Evolutionary conservation across 2,888 invertebrate genomes (phyloP).

Genomic region (Caenorhabditis plicata): DNA sequence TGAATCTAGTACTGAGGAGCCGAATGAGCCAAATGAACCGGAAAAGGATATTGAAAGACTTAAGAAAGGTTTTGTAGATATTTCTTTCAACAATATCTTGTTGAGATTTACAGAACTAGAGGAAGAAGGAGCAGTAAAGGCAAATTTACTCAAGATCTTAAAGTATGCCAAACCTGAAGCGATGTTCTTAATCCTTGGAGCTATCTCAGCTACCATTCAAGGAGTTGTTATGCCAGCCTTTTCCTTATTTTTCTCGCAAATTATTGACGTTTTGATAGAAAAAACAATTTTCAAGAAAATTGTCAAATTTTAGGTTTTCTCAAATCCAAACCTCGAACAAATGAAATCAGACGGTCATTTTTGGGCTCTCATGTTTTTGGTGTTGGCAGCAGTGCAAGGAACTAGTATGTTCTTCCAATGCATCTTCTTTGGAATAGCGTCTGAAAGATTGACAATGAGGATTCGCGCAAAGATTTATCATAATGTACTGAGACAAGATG

Average conservation of each 20-base stretch:
- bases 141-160: conserved; percentile 63
- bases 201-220: conserved; percentile 62
- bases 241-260: conserved; percentile 67
- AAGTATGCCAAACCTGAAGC: conserved; percentile 67
- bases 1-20: not conserved
- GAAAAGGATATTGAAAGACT: conserved; percentile 37
- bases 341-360: conserved; percentile 65
- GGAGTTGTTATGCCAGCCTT: conserved; percentile 68
- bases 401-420: conserved; percentile 53
- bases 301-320: too few species aligned
- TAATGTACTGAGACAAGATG: conserved; percentile 67
- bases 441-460: conserved; percentile 66
- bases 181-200: conserved; percentile 66
- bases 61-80: too few species aligned
- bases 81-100: too few species aligned
- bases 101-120: too few species aligned
- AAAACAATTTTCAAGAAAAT: too few species aligned
- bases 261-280: conserved; percentile 45
- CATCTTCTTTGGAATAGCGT: conserved; percentile 64
- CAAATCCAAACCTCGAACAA: conserved; percentile 61
- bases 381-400: conserved; percentile 66
- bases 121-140: conserved; percentile 46
- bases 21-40: conserved; percentile 11
- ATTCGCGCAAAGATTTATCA: conserved; percentile 66
- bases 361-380: conserved; percentile 68